Percentiles rank a stretch among this genome's conserved stretches.
Evolutionary conservation across 2,113 vertebrate genomes (phyloP).

Genomic region (Pygoscelis adeliae): DNA sequence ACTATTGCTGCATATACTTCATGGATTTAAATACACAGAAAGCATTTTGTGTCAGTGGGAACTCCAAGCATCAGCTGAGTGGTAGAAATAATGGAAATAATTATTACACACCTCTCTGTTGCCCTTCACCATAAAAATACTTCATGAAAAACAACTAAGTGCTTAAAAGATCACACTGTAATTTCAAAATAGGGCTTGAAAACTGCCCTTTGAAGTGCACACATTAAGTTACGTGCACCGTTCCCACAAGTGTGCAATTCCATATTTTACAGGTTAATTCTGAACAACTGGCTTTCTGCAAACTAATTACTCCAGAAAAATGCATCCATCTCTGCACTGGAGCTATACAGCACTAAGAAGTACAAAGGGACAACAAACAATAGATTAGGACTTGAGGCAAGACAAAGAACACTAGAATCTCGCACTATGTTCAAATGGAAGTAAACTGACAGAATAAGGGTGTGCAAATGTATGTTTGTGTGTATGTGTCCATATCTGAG

Average conservation of each 20-base stretch:
- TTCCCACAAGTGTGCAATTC: background rate
- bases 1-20: background rate
- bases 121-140: background rate
- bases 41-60: background rate
- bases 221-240: accelerated
- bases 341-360: background rate
- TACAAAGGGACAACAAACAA: background rate
- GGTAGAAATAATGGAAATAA: background rate
- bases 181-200: background rate
- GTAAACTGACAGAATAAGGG: background rate
- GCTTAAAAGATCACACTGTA: background rate
- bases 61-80: background rate
- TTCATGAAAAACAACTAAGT: background rate
- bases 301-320: background rate
- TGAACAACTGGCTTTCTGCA: background rate
- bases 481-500: too few species aligned
- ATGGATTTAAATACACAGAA: background rate
- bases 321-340: background rate
- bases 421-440: background rate
- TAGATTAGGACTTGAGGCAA: background rate
- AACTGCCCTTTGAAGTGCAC: background rate
- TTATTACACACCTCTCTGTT: background rate
- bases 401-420: background rate
- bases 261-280: background rate
- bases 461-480: background rate